These are phyloP conservation scores for Nanger granti DNA, from an alignment of 2,113 vertebrate genomes.

Conservation along the genomic window DNA sequence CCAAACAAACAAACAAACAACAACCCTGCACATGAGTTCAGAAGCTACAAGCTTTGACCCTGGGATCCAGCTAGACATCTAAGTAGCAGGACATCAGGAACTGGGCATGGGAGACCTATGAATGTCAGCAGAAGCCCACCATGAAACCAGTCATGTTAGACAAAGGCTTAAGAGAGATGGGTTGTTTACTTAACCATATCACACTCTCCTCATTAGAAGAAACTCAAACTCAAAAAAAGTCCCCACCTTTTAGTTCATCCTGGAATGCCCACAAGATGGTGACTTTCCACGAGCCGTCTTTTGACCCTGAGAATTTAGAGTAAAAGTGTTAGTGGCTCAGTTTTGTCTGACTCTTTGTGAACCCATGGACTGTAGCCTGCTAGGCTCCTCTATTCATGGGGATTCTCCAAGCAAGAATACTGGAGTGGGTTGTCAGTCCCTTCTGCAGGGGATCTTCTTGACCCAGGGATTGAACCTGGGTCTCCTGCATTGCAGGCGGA, in stretches of 20 bases:
- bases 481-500: not conserved
- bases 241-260: not conserved
- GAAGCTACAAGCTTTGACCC: not conserved
- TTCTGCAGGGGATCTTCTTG: not conserved
- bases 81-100: not conserved
- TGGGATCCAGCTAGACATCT: not conserved
- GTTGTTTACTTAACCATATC: not conserved
- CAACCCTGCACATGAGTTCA: not conserved
- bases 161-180: not conserved
- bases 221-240: not conserved
- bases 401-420: not conserved
- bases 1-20: too few species aligned
- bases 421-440: not conserved
- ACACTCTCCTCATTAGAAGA: not conserved
- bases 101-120: not conserved
- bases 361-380: not conserved
- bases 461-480: not conserved
- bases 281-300: not conserved
- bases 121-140: not conserved
- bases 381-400: not conserved
- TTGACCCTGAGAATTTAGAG: not conserved
- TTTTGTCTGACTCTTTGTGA: not conserved
- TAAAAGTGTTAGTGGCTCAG: not conserved
- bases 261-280: not conserved
- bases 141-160: not conserved